phyloP scores from a whole-genome alignment of 2,113 vertebrate genomes.

The Embiotoca jacksoni region DNA sequence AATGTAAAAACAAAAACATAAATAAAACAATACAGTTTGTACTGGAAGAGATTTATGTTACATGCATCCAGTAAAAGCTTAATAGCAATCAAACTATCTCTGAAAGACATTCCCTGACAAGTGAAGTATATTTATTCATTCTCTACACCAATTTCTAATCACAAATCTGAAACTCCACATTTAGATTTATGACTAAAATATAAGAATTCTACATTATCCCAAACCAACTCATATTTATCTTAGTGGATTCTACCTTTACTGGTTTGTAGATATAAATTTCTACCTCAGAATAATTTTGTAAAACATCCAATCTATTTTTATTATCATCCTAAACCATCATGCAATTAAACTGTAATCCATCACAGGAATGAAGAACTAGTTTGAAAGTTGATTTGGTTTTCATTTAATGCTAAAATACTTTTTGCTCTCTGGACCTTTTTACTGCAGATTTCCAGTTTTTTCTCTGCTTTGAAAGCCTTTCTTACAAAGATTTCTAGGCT shows the following conservation, averaged over 20 bases:
- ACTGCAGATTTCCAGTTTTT: not conserved
- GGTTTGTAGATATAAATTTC: not conserved
- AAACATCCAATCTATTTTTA: not conserved
- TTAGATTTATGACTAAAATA: not conserved
- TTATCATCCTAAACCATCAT: not conserved
- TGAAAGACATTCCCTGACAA: not conserved
- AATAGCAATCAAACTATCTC: not conserved
- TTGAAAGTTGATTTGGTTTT: not conserved
- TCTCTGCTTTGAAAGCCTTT: not conserved
- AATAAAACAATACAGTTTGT: no score
- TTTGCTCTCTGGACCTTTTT: not conserved
- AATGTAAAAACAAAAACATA: no score
- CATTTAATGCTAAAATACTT: not conserved
- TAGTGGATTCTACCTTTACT: not conserved
- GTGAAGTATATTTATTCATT: not conserved
- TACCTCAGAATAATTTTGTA: not conserved
- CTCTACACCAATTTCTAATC: no score
- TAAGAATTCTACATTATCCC: not conserved
- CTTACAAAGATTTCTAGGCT: not conserved
- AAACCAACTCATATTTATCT: not conserved
- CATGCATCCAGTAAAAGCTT: no score
- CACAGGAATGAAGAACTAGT: not conserved
- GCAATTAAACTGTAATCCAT: slow-evolving; percentile 1
- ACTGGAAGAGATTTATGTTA: no score
- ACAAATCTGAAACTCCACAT: no score